These are phyloP conservation scores for Chymomyza caudatula DNA, from an alignment of 2,888 invertebrate genomes.

Conservation along the genomic window DNA sequence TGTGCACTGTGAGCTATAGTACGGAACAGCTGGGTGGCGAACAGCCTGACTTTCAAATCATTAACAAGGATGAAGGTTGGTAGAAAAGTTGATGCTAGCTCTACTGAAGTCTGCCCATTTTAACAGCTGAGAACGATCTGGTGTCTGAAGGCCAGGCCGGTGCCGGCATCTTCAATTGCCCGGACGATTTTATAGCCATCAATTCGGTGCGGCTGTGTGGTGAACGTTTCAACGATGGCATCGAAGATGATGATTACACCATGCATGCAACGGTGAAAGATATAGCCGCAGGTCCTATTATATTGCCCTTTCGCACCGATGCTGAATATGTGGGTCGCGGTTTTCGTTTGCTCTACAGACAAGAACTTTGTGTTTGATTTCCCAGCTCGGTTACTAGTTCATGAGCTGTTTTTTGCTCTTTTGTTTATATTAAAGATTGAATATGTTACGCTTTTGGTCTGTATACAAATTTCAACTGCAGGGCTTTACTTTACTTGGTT, in stretches of 20 bases:
- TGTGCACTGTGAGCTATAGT: conserved; percentile 84
- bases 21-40: conserved; percentile 76
- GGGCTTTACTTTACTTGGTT: conserved; percentile 35
- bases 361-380: conserved; percentile 81
- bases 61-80: conserved; percentile 83
- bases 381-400: conserved; percentile 27
- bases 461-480: conserved; percentile 40
- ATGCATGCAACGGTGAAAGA: conserved; percentile 85
- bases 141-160: conserved; percentile 86
- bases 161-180: conserved; percentile 86
- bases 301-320: conserved; percentile 84
- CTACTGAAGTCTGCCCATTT: too few relatives aligned
- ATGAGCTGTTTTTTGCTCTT: conserved; percentile 23
- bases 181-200: conserved; percentile 85
- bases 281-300: conserved; percentile 84
- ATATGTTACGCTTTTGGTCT: conserved; percentile 51
- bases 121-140: conserved; percentile 81
- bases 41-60: conserved; percentile 82
- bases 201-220: conserved; percentile 86
- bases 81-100: too few relatives aligned
- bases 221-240: conserved; percentile 85
- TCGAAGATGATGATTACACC: conserved; percentile 80
- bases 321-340: conserved; percentile 83
- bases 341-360: conserved; percentile 84
- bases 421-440: conserved; percentile 48